Evolutionary conservation across 2,888 invertebrate genomes (phyloP), one percentile per base, ranked within the genome.

Genomic region (Brachyptera risi): DNA sequence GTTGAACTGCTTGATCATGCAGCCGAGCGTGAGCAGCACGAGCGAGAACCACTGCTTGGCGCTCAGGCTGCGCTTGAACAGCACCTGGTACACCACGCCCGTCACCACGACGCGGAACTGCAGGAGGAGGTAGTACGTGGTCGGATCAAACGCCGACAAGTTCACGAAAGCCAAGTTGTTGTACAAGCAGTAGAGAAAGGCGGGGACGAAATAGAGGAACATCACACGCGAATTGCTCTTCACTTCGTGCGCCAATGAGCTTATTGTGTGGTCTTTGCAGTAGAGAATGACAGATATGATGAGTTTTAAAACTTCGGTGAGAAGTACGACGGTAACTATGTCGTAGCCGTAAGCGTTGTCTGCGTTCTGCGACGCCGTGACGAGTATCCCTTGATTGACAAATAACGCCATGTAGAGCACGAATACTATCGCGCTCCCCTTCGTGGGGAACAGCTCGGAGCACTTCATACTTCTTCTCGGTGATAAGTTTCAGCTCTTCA

Each of bases 141-240:
- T 96, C 1, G 96, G 96, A 74, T 96, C 96, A 76, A 94, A 96
- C 58, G 84, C 85, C 11, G 92, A 87, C 68, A 96, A 80, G 78
- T 96, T 96, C 57, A 91, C 80, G 76, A 95, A 96, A 27, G 94
- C 86, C 70, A 97, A 80, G 78, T 96, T 96, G 73, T 97, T 96
- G 79, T 96, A 96, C 57, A 96, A 79, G 70, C 95, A 96, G 73
- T 97, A 97, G 58, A 96, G 76, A 70, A 91, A 82, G 0, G 96
- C 90, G 42, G 96, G 96, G 65, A 96, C 85, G 76, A 95, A 90
- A 73, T 97, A 96, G 47, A 92, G 73, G 59, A 87, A 73, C 67
- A 93, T 75, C 49, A 94, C 81, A 68, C 68, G 70, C 66, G 79
- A 81, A 71, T 88, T 83, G 67, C 80, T 78, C 9, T 74, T 65